phyloP scores from a whole-genome alignment of 2,797 vertebrate genomes.

The Trachops cirrhosus region DNA sequence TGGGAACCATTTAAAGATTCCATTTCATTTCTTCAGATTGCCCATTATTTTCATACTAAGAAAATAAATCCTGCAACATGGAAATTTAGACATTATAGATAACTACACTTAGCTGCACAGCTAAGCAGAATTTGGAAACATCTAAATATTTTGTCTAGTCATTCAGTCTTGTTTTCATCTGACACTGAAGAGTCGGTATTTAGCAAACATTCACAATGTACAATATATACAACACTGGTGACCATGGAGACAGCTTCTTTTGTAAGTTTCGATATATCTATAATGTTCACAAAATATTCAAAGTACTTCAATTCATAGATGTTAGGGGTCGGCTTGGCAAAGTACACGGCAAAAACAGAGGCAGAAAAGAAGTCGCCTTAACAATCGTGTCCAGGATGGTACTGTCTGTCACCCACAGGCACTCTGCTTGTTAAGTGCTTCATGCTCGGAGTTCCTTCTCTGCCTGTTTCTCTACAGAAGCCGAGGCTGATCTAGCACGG shows the following conservation, averaged over 20 bases:
- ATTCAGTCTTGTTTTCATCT: neutral
- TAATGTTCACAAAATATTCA: neutral
- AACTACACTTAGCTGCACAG: neutral
- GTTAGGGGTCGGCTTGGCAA: neutral
- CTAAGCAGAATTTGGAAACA: neutral
- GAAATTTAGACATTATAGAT: neutral
- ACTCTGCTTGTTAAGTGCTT: neutral
- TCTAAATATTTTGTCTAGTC: neutral
- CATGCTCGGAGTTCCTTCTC: neutral
- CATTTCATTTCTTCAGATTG: neutral
- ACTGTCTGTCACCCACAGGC: neutral
- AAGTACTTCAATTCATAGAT: neutral
- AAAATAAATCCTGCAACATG: neutral
- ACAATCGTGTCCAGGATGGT: neutral
- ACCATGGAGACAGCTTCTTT: neutral
- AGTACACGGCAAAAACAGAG: neutral
- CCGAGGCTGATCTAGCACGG: neutral
- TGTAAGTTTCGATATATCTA: neutral
- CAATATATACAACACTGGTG: neutral
- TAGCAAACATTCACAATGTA: neutral
- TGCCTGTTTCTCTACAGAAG: neutral
- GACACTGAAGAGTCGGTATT: neutral
- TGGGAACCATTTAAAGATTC: neutral
- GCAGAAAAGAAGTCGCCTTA: neutral
- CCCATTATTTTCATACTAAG: constrained; percentile 13